Evolutionary conservation across 2,888 invertebrate species (phyloP).

Genomic region (Nymphalis c-album): DNA sequence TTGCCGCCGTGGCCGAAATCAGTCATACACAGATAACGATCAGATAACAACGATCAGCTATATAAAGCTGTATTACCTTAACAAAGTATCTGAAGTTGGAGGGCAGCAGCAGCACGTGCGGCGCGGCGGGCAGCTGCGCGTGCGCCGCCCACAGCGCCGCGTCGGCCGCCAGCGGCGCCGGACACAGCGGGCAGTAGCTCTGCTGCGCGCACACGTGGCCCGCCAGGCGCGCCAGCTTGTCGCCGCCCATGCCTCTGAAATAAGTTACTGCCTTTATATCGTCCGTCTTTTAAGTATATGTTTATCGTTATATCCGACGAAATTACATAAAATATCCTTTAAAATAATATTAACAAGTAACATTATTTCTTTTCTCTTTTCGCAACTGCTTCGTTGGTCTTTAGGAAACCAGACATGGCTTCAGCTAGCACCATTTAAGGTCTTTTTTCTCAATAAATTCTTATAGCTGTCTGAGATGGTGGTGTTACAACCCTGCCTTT

Average conservation of each 20-base stretch:
- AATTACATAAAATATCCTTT: too few species aligned
- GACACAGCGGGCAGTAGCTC: conserved; percentile 91
- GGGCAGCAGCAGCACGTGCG: conserved; percentile 91
- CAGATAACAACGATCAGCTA: accelerated
- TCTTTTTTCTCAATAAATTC: too few species aligned
- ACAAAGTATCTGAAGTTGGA: conserved; percentile 92
- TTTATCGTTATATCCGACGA: too few species aligned
- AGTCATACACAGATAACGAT: too few species aligned
- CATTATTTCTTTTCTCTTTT: too few species aligned
- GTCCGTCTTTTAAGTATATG: not conserved
- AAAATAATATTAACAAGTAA: too few species aligned
- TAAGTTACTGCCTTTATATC: not conserved
- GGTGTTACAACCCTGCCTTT: too few species aligned
- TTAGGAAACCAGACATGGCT: too few species aligned
- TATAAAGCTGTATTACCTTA: conserved; percentile 77
- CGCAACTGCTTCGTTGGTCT: too few species aligned
- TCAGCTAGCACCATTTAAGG: too few species aligned
- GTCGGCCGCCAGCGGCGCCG: conserved; percentile 86
- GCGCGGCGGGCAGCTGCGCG: conserved; percentile 86
- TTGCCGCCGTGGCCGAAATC: too few species aligned
- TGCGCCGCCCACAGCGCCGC: conserved; percentile 86
- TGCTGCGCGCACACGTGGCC: conserved; percentile 89
- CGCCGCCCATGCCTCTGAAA: conserved; percentile 68
- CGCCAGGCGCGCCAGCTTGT: conserved; percentile 88
- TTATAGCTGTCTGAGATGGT: too few species aligned